Percentiles rank a stretch among this genome's conserved stretches.
Evolutionary conservation across 2,888 invertebrate genomes (phyloP).

Genomic region (Zeuzera pyrina): DNA sequence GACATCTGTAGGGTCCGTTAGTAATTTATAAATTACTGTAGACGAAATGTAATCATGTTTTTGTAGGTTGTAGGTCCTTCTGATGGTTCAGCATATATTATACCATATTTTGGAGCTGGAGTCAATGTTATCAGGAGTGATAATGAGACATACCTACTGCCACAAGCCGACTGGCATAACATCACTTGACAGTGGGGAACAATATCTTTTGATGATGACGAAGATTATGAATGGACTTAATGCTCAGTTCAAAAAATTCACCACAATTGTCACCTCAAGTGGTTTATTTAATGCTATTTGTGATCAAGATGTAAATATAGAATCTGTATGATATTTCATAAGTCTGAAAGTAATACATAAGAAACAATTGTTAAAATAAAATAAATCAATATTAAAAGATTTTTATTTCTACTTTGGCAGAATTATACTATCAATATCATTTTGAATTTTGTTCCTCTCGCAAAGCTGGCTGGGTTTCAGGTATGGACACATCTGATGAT

Average conservation of each 20-base stretch:
- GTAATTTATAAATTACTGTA: too few species aligned
- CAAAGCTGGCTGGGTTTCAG: slow-evolving; percentile 39
- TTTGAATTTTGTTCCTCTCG: slow-evolving; percentile 19
- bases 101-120: slow-evolving; percentile 94
- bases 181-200: slow-evolving; percentile 70
- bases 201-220: slow-evolving; percentile 59
- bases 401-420: not conserved
- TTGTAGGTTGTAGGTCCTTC: slow-evolving; percentile 88
- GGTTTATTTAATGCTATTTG: not conserved
- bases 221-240: slow-evolving; percentile 67
- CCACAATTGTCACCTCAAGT: too few species aligned
- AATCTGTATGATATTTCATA: not conserved
- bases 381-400: not conserved
- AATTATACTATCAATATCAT: not conserved
- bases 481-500: slow-evolving; percentile 48
- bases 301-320: not conserved
- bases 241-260: too few species aligned
- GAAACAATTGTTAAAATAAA: not conserved
- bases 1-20: too few species aligned
- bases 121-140: slow-evolving; percentile 85
- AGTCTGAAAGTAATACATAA: not conserved
- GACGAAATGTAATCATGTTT: too few species aligned
- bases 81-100: slow-evolving; percentile 94
- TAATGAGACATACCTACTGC: slow-evolving; percentile 87
- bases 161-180: slow-evolving; percentile 84